Percentiles rank a stretch among this genome's conserved stretches.
Conservation (phyloP, 2,888 invertebrate genomes). For the Smittia aterrima region DNA sequence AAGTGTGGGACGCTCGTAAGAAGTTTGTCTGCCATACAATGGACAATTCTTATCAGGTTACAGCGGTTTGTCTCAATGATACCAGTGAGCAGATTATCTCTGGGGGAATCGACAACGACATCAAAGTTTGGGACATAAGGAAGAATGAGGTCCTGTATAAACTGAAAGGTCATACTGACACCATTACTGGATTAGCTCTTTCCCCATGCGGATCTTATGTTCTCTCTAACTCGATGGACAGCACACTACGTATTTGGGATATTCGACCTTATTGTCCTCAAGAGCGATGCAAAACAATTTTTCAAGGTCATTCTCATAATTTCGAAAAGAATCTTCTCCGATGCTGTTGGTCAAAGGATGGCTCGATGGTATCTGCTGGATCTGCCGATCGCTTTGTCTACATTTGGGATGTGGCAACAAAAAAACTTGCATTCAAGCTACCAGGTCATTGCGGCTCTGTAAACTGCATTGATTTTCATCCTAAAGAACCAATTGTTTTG, state of each 20-base stretch:
- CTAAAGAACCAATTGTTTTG: constrained; percentile 85
- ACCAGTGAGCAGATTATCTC: constrained; percentile 93
- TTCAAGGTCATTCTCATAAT: constrained; percentile 93
- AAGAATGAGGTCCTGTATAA: constrained; percentile 81
- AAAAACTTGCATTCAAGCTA: constrained; percentile 90
- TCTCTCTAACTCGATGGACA: constrained; percentile 96
- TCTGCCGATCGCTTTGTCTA: constrained; percentile 95
- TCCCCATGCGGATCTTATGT: constrained; percentile 86
- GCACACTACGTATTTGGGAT: constrained; percentile 94
- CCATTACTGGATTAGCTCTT: constrained; percentile 84
- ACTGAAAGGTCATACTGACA: constrained; percentile 92
- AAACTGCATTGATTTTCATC: constrained; percentile 95
- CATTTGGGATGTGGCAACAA: constrained; percentile 93
- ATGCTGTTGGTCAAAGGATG: constrained; percentile 92
- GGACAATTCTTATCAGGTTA: constrained; percentile 74
- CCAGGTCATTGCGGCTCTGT: constrained; percentile 98
- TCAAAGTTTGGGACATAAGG: constrained; percentile 96
- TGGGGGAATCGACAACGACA: constrained; percentile 94
- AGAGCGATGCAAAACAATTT: constrained; percentile 89
- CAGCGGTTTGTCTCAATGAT: constrained; percentile 90
- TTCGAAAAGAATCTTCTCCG: constrained; percentile 95
- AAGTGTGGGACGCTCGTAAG: constrained; percentile 90
- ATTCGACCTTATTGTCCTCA: constrained; percentile 90
- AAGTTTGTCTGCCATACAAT: constrained; percentile 72
- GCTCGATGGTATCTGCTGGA: constrained; percentile 85